Conservation (phyloP, 2,113 vertebrate genomes). For the Sigmodon hispidus region DNA sequence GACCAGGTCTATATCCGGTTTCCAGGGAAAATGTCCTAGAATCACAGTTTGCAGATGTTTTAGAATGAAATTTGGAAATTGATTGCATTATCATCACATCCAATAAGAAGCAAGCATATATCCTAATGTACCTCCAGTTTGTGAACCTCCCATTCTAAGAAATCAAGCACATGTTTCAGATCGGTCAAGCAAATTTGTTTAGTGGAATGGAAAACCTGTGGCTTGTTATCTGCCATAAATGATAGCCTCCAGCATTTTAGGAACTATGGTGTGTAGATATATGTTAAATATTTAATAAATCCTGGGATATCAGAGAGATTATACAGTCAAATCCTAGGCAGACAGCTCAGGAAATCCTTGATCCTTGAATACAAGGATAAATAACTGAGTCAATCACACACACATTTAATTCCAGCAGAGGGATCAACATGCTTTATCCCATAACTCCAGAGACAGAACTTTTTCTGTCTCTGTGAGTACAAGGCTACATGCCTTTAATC, state of each 20-base stretch:
- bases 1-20: not conserved
- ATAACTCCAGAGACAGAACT: too few species aligned
- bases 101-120: not conserved
- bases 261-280: too few species aligned
- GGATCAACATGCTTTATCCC: too few species aligned
- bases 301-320: too few species aligned
- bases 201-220: not conserved
- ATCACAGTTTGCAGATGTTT: not conserved
- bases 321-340: too few species aligned
- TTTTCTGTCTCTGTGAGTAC: too few species aligned
- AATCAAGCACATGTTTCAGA: not conserved
- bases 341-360: too few species aligned
- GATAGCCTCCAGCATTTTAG: not conserved
- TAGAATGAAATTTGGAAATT: not conserved
- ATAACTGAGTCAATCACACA: too few species aligned
- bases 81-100: not conserved
- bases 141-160: not conserved
- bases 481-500: too few species aligned
- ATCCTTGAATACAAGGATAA: too few species aligned
- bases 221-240: not conserved
- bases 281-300: too few species aligned
- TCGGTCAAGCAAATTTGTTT: not conserved
- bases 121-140: not conserved
- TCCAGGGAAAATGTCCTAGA: not conserved
- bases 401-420: too few species aligned